phyloP scores from a whole-genome alignment of 2,113 vertebrate genomes.

The Alaudala cheleensis region DNA sequence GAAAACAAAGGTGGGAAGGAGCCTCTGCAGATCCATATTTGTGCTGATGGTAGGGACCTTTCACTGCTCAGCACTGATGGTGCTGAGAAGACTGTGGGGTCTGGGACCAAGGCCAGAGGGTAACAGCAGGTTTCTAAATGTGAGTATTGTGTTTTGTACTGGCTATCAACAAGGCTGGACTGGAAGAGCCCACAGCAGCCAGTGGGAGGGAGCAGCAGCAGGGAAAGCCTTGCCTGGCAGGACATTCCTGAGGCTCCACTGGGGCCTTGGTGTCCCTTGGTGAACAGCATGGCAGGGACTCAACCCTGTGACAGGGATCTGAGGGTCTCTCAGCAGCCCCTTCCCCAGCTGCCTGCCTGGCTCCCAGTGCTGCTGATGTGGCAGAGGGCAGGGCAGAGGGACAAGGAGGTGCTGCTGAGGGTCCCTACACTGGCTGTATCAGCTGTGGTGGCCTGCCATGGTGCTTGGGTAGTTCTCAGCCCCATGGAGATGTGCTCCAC shows the following conservation, averaged over 20 bases:
- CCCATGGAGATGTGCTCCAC: fast-evolving
- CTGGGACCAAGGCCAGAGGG: not conserved
- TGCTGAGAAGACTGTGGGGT: not conserved
- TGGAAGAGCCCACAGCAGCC: not conserved
- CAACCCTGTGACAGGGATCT: not conserved
- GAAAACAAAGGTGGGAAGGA: not conserved
- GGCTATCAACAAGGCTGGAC: not conserved
- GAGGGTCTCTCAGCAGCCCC: not conserved
- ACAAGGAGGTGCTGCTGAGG: not conserved
- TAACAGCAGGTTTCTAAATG: not conserved
- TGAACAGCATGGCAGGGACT: not conserved
- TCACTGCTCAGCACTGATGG: not conserved
- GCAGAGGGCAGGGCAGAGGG: not conserved
- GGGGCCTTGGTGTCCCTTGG: not conserved
- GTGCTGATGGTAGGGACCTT: not conserved
- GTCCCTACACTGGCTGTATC: not conserved
- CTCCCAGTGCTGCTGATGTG: not conserved
- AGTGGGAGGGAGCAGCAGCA: not conserved
- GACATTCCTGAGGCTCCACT: not conserved
- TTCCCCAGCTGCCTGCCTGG: not conserved
- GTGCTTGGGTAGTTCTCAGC: not conserved
- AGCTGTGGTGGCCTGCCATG: not conserved
- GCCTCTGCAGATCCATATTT: not conserved
- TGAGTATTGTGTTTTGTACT: not conserved
- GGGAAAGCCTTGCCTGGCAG: not conserved